phyloP scores from a whole-genome alignment of 2,888 invertebrate genomes.

The Elegia similella region DNA sequence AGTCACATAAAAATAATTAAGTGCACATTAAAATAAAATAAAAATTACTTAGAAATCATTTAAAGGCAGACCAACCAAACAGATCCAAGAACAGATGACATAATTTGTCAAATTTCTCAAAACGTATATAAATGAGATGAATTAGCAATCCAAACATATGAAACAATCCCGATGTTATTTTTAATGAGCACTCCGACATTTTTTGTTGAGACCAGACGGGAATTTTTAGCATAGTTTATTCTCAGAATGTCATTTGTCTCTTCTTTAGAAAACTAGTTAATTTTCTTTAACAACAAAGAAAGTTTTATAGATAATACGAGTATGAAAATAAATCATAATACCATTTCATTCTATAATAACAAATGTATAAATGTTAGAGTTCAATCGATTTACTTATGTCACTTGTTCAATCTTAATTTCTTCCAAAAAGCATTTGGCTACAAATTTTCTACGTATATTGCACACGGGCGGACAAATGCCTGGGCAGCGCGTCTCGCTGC shows the following conservation, averaged over 20 bases:
- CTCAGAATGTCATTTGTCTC: slow-evolving; percentile 13
- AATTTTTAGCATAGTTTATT: slow-evolving; percentile 8
- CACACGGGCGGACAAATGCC: no score
- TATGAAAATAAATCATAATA: no score
- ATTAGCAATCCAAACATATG: slow-evolving; percentile 15
- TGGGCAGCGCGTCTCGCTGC: no score
- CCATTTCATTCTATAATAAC: no score
- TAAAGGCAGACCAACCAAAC: neutral
- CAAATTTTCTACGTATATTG: no score
- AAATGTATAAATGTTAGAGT: no score
- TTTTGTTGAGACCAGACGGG: slow-evolving; percentile 3
- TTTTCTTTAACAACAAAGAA: slow-evolving; percentile 10
- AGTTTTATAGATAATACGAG: neutral
- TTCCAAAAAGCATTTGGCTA: no score
- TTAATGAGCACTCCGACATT: slow-evolving; percentile 3
- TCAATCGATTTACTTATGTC: no score
- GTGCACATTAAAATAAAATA: no score
- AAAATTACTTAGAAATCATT: no score
- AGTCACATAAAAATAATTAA: no score
- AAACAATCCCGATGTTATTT: slow-evolving; percentile 11
- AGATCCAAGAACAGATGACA: slow-evolving; percentile 14
- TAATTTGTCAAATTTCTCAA: slow-evolving; percentile 12
- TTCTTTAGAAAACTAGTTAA: slow-evolving; percentile 7
- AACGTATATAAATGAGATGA: slow-evolving; percentile 10
- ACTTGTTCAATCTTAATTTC: no score